Evolutionary conservation across 2,797 vertebrate species (phyloP).

Genomic region (Cheirogaleus major): DNA sequence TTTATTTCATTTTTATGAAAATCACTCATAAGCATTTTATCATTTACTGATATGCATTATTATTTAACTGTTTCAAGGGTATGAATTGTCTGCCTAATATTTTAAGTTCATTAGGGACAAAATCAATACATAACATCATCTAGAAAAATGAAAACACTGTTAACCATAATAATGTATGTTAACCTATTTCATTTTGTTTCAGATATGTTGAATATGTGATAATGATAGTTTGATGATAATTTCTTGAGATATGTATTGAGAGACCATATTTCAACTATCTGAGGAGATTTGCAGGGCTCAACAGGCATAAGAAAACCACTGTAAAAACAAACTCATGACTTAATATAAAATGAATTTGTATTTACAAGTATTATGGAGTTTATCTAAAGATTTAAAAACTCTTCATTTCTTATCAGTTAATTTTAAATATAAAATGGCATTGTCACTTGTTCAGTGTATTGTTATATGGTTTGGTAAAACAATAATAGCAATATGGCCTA

Average conservation of each 20-base stretch:
- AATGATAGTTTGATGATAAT: not conserved
- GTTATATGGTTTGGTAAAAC: not conserved
- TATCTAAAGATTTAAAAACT: not conserved
- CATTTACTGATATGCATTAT: not conserved
- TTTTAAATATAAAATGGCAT: not conserved
- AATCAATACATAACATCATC: not conserved
- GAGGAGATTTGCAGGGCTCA: not conserved
- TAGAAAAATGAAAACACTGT: not conserved
- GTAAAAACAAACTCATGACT: not conserved
- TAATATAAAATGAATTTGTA: constrained; percentile 24
- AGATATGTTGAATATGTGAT: not conserved
- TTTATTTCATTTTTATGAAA: not conserved
- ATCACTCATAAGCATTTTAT: not conserved
- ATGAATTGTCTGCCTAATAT: not conserved
- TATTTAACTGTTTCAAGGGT: not conserved
- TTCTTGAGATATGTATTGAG: not conserved
- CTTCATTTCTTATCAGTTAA: not conserved
- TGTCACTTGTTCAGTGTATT: not conserved
- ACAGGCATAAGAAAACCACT: not conserved
- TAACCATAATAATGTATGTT: not conserved
- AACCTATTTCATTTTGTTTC: not conserved
- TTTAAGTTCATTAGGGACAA: constrained; percentile 17
- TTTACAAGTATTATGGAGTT: not conserved
- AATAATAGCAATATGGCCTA: not conserved
- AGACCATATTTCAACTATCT: not conserved